These are phyloP conservation scores for Paradisaea rubra DNA, from an alignment of 2,113 vertebrate genomes.

Conservation along the genomic window DNA sequence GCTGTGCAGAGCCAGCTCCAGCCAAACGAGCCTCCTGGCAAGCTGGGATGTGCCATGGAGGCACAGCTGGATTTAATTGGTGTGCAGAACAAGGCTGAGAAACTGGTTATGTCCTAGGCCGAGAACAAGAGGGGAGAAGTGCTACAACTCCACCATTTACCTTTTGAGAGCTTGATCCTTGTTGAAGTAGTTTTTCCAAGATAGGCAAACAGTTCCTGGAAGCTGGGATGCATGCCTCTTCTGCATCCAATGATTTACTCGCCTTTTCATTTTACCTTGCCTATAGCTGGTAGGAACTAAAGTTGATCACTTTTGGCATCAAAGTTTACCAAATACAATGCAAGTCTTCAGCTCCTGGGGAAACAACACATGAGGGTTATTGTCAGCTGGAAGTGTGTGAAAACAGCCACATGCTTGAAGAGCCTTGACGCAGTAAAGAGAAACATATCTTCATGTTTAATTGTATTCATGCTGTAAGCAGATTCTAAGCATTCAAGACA, in stretches of 20 bases:
- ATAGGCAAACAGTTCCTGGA: background rate
- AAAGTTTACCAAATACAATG: background rate
- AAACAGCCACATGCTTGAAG: background rate
- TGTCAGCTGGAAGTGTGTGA: background rate
- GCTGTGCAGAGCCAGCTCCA: background rate
- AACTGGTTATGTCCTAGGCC: background rate
- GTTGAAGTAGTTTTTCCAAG: background rate
- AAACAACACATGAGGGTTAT: accelerated
- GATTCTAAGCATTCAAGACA: background rate
- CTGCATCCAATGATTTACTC: background rate
- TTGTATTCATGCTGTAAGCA: background rate
- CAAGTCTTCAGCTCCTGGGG: background rate
- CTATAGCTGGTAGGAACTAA: background rate
- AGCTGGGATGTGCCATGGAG: background rate
- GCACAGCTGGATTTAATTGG: background rate
- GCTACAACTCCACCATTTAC: background rate
- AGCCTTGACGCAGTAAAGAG: background rate
- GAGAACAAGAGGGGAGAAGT: background rate
- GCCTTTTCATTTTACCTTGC: background rate
- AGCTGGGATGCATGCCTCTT: background rate
- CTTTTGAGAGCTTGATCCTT: background rate
- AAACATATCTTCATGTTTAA: background rate
- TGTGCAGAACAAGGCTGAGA: background rate
- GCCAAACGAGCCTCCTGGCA: background rate
- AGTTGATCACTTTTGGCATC: background rate